A percentile compares a stretch with the other conserved stretches of the same genome.
phyloP scores from a whole-genome alignment of 1,140 invertebrate species.

The Camponotus floridanus region DNA sequence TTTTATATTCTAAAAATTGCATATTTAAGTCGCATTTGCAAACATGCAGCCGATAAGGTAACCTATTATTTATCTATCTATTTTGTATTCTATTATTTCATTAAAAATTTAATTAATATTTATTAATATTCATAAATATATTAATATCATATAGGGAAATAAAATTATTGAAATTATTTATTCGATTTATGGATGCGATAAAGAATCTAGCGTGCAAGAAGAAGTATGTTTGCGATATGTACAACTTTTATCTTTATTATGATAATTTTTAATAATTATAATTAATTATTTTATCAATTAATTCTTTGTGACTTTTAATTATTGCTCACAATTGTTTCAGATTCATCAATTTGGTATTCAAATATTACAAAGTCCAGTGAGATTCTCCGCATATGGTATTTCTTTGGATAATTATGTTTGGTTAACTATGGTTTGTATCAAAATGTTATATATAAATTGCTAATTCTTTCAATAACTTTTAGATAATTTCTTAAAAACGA shows the following conservation, averaged over 20 bases:
- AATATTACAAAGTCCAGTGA: conserved; percentile 44
- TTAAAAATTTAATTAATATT: background rate
- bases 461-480: background rate
- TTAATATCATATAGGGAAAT: conserved; percentile 34
- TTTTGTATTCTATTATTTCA: background rate
- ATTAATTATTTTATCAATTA: too few relatives aligned
- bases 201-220: background rate
- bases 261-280: too few relatives aligned
- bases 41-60: conserved; percentile 42
- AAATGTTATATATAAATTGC: too few relatives aligned
- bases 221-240: conserved; percentile 39
- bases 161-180: conserved; percentile 41
- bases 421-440: conserved; percentile 20
- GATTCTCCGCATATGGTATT: background rate
- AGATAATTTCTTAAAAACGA: background rate
- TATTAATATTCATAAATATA: background rate
- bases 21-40: conserved; percentile 15
- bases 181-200: background rate
- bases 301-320: background rate
- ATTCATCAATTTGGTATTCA: conserved; percentile 60
- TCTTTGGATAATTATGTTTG: background rate
- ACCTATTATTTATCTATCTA: background rate
- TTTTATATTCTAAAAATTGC: background rate
- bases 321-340: background rate
- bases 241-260: background rate